Evolutionary conservation across 2,113 vertebrate species (phyloP).

Genomic region (Laticauda laticaudata): DNA sequence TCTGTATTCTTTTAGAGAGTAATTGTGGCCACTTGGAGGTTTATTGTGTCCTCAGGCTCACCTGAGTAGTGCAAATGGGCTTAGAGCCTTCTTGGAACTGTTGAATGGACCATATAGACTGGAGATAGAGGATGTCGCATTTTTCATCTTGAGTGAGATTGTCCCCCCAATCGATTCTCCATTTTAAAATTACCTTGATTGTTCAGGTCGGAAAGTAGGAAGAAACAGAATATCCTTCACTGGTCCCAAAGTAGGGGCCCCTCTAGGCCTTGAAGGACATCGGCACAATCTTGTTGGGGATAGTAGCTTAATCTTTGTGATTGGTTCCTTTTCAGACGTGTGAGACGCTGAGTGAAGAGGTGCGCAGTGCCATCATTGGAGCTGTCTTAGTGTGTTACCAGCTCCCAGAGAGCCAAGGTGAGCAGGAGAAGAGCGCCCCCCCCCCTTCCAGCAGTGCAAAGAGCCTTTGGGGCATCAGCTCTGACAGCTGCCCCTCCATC

Average conservation of each 20-base stretch:
- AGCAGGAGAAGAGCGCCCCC: slow-evolving; percentile 49
- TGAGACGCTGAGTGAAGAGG: slow-evolving; percentile 73
- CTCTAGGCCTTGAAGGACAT: background rate
- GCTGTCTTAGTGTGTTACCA: slow-evolving; percentile 82
- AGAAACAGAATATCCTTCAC: background rate
- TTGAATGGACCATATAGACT: too few species aligned
- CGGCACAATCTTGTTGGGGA: background rate
- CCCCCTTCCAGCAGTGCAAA: background rate
- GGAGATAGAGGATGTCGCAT: too few species aligned
- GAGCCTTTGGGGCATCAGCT: background rate
- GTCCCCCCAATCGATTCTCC: background rate
- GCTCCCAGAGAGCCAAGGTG: slow-evolving; percentile 90
- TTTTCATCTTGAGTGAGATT: background rate
- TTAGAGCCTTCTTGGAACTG: too few species aligned
- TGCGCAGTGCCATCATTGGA: slow-evolving; percentile 74
- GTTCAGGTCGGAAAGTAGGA: background rate
- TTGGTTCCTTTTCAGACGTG: slow-evolving; percentile 68
- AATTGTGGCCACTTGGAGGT: too few species aligned
- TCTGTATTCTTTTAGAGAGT: too few species aligned
- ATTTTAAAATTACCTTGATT: background rate
- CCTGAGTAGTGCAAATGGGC: too few species aligned
- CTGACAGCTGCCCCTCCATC: background rate
- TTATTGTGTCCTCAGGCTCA: too few species aligned
- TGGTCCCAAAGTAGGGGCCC: background rate
- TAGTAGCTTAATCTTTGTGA: background rate